Evolutionary conservation across 2,113 vertebrate genomes (phyloP).

Genomic region (Chiloscyllium plagiosum): DNA sequence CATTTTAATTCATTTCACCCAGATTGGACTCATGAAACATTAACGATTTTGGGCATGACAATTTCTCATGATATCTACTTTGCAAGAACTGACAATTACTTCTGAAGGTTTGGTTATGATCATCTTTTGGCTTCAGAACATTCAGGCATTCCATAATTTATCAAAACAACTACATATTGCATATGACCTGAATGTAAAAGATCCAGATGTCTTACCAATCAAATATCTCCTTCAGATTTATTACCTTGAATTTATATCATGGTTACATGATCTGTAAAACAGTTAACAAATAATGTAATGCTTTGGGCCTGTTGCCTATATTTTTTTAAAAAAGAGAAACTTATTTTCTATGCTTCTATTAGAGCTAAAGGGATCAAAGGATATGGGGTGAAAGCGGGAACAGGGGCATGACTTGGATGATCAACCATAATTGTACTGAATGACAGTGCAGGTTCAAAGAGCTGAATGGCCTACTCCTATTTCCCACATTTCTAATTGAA

Average conservation of each 20-base stretch:
- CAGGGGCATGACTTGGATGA: no score
- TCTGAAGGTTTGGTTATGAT: background rate
- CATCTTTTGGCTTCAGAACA: background rate
- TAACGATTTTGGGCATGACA: slow-evolving; percentile 4
- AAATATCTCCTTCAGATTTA: slow-evolving; percentile 9
- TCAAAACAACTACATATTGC: background rate
- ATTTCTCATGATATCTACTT: background rate
- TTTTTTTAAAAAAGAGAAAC: background rate
- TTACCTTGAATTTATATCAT: background rate
- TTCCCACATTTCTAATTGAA: background rate
- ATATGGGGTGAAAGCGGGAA: no score
- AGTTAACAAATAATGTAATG: background rate
- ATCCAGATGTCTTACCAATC: background rate
- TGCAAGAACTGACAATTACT: background rate
- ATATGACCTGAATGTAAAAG: background rate
- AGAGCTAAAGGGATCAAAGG: no score
- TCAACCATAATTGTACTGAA: no score
- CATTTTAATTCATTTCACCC: background rate
- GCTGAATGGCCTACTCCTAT: no score
- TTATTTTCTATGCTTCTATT: no score
- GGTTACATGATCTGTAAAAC: background rate
- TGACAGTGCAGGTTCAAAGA: no score
- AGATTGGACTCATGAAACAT: background rate
- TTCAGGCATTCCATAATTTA: background rate
- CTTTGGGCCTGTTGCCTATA: background rate